phyloP scores from a whole-genome alignment of 1,140 invertebrate genomes.

The Amphibalanus amphitrite region DNA sequence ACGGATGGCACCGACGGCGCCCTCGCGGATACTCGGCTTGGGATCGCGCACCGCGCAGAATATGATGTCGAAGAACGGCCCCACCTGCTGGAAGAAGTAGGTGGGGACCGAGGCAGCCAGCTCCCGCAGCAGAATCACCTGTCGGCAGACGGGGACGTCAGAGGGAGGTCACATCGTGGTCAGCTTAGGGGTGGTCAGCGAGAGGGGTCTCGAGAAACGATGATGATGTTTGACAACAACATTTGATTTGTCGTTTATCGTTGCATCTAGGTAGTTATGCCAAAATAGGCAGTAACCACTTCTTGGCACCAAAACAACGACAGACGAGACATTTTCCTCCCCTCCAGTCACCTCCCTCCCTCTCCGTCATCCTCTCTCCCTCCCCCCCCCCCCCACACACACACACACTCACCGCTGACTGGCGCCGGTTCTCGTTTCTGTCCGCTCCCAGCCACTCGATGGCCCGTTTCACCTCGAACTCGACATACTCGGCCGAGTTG shows the following conservation, averaged over 20 bases:
- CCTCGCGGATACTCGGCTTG: conserved; percentile 78
- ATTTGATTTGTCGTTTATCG: no score
- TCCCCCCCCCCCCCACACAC: neutral
- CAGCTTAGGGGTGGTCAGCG: no score
- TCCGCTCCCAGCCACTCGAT: conserved; percentile 85
- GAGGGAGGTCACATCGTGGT: neutral
- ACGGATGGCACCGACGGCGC: conserved; percentile 75
- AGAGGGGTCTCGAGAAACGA: no score
- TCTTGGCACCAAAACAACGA: no score
- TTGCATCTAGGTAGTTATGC: no score
- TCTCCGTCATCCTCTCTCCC: no score
- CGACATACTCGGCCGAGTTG: conserved; percentile 84
- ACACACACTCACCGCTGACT: conserved; percentile 60
- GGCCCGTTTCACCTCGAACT: conserved; percentile 86
- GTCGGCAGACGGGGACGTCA: conserved; percentile 8
- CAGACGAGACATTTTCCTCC: no score
- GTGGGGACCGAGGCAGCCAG: conserved; percentile 89
- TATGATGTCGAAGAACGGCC: conserved; percentile 88
- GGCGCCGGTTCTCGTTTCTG: conserved; percentile 68
- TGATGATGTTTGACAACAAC: no score
- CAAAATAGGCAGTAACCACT: no score
- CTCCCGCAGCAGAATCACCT: conserved; percentile 75
- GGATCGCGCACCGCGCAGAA: conserved; percentile 82
- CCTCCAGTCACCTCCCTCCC: no score
- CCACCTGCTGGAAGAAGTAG: conserved; percentile 96